Percentiles rank a stretch among this genome's conserved stretches.
phyloP scores from a whole-genome alignment of 2,888 invertebrate genomes.

The Cheilosia impressa region DNA sequence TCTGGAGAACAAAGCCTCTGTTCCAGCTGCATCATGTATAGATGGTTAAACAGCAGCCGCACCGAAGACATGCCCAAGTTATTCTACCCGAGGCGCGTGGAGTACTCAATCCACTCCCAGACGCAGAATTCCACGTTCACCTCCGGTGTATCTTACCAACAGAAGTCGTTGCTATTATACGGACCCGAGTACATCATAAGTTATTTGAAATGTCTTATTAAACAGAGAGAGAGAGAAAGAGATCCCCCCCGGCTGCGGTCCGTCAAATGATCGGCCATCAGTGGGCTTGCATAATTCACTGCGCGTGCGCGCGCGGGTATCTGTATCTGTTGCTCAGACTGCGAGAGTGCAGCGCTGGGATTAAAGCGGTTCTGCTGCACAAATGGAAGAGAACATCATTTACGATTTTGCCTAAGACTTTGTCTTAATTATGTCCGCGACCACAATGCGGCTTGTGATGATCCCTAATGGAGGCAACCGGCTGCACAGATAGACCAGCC shows the following conservation, averaged over 20 bases:
- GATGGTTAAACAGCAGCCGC: conserved; percentile 64
- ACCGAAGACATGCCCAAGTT: conserved; percentile 41
- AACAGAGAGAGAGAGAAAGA: conserved; percentile 65
- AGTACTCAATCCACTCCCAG: conserved; percentile 56
- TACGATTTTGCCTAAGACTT: conserved; percentile 70
- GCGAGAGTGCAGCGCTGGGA: conserved; percentile 37
- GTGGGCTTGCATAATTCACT: conserved; percentile 71
- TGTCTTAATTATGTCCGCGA: conserved; percentile 72
- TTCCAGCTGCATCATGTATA: conserved; percentile 53
- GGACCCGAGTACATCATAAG: conserved; percentile 71
- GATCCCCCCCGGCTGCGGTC: conserved; percentile 45
- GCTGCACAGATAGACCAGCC: too few species aligned
- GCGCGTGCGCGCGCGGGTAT: neutral
- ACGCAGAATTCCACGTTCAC: conserved; percentile 30
- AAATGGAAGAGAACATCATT: conserved; percentile 19
- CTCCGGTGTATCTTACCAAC: conserved; percentile 35
- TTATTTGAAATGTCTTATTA: conserved; percentile 75
- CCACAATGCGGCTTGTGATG: conserved; percentile 67
- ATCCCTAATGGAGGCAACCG: conserved; percentile 55
- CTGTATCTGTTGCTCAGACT: neutral
- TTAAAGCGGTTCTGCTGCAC: conserved; percentile 42
- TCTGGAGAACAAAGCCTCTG: conserved; percentile 41
- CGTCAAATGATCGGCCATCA: conserved; percentile 64
- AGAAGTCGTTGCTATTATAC: conserved; percentile 67
- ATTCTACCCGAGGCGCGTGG: conserved; percentile 59